phyloP scores from a whole-genome alignment of 2,797 vertebrate species.

The Thalassophryne amazonica region DNA sequence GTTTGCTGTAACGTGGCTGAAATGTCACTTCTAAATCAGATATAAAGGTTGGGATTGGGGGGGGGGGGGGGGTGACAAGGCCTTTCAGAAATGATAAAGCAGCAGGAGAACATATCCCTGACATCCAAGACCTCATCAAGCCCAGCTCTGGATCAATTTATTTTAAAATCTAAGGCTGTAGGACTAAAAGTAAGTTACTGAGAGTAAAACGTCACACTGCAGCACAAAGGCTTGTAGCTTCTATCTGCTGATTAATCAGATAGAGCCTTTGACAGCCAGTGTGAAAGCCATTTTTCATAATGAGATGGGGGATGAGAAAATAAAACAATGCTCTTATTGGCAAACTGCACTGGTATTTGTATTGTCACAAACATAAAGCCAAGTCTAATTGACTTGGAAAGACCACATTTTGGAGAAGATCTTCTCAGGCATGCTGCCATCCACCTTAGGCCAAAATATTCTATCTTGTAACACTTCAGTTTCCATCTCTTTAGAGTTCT shows the following conservation, averaged over 20 bases:
- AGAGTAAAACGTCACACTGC: neutral
- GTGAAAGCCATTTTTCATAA: neutral
- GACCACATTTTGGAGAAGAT: too few species aligned
- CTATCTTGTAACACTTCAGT: slow-evolving; percentile 18
- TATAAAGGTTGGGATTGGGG: slow-evolving; percentile 21
- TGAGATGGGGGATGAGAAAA: neutral
- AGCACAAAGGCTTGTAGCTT: neutral
- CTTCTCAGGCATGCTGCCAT: slow-evolving; percentile 16
- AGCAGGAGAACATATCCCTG: slow-evolving; percentile 21
- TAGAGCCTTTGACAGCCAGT: neutral
- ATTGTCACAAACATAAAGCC: too few species aligned
- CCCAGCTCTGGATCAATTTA: slow-evolving; percentile 25
- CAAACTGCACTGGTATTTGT: too few species aligned
- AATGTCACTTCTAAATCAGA: slow-evolving; percentile 9
- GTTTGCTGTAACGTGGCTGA: slow-evolving; percentile 20
- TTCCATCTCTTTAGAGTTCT: slow-evolving; percentile 45
- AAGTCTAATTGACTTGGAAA: too few species aligned
- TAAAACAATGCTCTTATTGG: neutral
- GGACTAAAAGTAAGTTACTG: slow-evolving; percentile 5
- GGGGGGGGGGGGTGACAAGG: slow-evolving; percentile 13
- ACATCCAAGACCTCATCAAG: slow-evolving; percentile 23
- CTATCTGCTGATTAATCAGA: neutral
- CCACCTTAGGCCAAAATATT: slow-evolving; percentile 8
- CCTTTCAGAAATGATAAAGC: slow-evolving; percentile 39
- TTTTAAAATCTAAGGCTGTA: slow-evolving; percentile 23